These are phyloP conservation scores for Oncorhynchus gorbuscha DNA, from an alignment of 2,113 vertebrate genomes.

Conservation along the genomic window DNA sequence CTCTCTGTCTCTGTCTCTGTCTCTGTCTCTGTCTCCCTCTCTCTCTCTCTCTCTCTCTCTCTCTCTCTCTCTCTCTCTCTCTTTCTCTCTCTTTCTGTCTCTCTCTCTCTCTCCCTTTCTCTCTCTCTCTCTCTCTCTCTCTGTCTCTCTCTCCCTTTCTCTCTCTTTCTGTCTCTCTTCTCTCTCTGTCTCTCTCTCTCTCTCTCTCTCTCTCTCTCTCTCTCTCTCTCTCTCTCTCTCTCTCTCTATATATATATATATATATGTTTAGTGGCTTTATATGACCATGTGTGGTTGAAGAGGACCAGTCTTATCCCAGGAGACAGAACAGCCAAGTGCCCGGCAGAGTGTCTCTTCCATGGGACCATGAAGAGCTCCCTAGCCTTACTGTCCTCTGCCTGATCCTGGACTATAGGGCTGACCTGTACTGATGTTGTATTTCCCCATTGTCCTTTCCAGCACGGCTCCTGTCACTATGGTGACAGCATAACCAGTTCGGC, in stretches of 20 bases:
- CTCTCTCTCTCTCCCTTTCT: not conserved
- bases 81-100: too few relatives aligned
- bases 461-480: too few relatives aligned
- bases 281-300: slow-evolving; percentile 80
- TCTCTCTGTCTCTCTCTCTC: not conserved
- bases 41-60: not conserved
- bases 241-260: not conserved
- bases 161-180: not conserved
- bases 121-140: not conserved
- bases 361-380: not conserved
- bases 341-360: slow-evolving; percentile 42
- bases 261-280: slow-evolving; percentile 74
- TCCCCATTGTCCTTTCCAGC: too few relatives aligned
- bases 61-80: too few relatives aligned
- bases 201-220: not conserved
- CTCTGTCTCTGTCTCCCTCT: too few relatives aligned
- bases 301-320: slow-evolving; percentile 11
- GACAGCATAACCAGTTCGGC: too few relatives aligned
- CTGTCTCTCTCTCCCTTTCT: not conserved
- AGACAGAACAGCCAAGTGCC: slow-evolving; percentile 21
- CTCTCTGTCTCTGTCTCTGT: too few relatives aligned
- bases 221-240: not conserved
- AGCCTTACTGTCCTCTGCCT: too few relatives aligned
- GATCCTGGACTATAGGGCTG: too few relatives aligned
- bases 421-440: too few relatives aligned